Base-by-base conservation (phyloP, 2,797 vertebrate species). In the Potorous gilbertii region DNA sequence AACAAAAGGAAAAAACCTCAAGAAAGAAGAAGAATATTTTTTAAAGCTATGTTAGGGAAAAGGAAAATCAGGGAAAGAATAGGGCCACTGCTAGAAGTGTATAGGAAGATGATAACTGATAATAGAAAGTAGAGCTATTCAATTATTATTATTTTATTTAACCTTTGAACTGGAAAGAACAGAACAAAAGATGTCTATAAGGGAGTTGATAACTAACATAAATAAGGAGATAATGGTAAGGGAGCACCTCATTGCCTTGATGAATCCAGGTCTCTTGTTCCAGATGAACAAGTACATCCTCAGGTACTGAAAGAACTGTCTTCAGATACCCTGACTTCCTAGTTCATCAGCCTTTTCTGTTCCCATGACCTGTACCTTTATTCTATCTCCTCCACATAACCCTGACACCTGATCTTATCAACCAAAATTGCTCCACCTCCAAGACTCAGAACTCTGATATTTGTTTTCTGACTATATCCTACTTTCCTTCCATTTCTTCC, bases 121-220 rank as follows among this genome's bases (percentile, higher is more conserved):
- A 46, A 87, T 87, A 87, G 74, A 87, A 66, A 34, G 74, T 50
- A 46, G 74, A 87, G 40, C 74, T 81, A 11, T 18, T 87, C 40
- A 50, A 40, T 87, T 87, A 50, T 87, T 87, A 87, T 87, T 87
- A 87, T 87, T 87, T 87, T 87, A 87, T 24, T 87, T 87, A 87
- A 27, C 74, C 74, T 87, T 87, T 50, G 74, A 87, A 12, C 40
- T 87, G 40, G 74, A 87, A 87, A 50, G 21, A 87, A 87, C 31
- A 50, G 40, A 87, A 87, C 21, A 46, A 50, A 46, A 50, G 6
- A 50, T 50, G 40, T 46, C 40, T 87, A 87, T 50, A 50, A 87
- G 40, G 74, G 40, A 50, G 10, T 50, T 50, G 40, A 50, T 24
- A 40, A 87, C 74, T 87, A 87, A 87, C 40, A 46, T 50, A 46